These are phyloP conservation scores for Lagopus muta DNA, from an alignment of 2,113 vertebrate genomes.

Conservation along the genomic window DNA sequence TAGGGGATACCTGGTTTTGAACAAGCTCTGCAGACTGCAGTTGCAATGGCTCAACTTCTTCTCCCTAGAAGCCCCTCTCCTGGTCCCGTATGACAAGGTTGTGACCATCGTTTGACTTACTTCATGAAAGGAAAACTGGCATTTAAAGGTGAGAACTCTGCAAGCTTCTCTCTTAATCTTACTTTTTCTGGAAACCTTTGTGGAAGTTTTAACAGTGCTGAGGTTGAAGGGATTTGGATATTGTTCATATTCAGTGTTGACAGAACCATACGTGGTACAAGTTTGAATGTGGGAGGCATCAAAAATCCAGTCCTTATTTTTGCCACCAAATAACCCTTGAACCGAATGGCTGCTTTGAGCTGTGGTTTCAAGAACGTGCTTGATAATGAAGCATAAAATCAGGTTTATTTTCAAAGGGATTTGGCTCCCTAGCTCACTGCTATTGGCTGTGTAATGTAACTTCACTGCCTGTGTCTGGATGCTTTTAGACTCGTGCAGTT, in stretches of 20 bases:
- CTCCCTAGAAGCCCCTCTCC: background rate
- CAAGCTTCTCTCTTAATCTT: background rate
- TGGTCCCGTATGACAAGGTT: background rate
- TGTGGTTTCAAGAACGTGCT: background rate
- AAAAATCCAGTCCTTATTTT: background rate
- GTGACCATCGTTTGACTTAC: background rate
- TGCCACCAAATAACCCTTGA: background rate
- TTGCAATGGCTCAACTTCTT: background rate
- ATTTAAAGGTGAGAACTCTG: background rate
- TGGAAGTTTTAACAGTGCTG: background rate
- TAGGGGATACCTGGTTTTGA: background rate
- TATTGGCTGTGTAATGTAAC: background rate
- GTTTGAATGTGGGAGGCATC: background rate
- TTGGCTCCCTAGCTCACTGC: background rate
- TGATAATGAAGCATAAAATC: background rate
- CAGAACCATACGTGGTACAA: fast-evolving
- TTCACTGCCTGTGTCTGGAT: background rate
- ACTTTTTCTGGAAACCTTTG: background rate
- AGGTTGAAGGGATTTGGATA: background rate
- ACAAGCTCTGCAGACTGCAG: background rate
- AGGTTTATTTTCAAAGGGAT: background rate
- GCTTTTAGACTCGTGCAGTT: background rate
- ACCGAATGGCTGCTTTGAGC: background rate
- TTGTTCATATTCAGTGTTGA: background rate
- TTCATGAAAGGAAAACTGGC: background rate